These are phyloP conservation scores for Caerostris darwini DNA, from an alignment of 1,140 invertebrate genomes.

Conservation along the genomic window DNA sequence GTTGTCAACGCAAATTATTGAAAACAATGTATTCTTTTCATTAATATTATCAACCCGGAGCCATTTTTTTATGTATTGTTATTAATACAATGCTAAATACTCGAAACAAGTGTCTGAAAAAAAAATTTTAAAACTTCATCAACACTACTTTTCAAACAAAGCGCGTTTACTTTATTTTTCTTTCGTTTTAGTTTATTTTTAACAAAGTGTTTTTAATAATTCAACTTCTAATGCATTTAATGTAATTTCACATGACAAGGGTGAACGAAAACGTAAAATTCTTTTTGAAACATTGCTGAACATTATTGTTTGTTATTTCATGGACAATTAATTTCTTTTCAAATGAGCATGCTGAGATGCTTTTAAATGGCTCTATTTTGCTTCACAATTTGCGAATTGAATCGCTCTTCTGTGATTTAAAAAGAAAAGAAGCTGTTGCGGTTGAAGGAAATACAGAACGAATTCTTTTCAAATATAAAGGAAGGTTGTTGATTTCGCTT, in stretches of 20 bases:
- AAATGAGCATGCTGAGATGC: neutral
- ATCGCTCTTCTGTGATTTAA: neutral
- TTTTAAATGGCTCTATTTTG: neutral
- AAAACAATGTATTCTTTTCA: too few relatives aligned
- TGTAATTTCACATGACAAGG: neutral
- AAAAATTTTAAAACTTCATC: too few relatives aligned
- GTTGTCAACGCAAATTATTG: too few relatives aligned
- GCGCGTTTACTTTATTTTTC: neutral
- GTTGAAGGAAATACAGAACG: neutral
- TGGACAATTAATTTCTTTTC: neutral
- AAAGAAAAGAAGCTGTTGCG: neutral
- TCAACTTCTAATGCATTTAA: neutral
- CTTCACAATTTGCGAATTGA: neutral
- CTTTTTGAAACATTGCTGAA: neutral
- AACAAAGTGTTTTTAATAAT: neutral
- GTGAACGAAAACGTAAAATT: neutral
- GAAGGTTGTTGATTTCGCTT: neutral
- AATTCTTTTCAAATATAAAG: too few relatives aligned
- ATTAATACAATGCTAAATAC: too few relatives aligned
- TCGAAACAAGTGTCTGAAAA: too few relatives aligned
- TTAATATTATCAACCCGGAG: too few relatives aligned
- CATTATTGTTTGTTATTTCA: neutral
- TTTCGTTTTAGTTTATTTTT: neutral
- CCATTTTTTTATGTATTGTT: too few relatives aligned
- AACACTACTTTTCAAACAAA: neutral